phyloP scores from a whole-genome alignment of 2,888 invertebrate genomes.

The Andrena marginata region DNA sequence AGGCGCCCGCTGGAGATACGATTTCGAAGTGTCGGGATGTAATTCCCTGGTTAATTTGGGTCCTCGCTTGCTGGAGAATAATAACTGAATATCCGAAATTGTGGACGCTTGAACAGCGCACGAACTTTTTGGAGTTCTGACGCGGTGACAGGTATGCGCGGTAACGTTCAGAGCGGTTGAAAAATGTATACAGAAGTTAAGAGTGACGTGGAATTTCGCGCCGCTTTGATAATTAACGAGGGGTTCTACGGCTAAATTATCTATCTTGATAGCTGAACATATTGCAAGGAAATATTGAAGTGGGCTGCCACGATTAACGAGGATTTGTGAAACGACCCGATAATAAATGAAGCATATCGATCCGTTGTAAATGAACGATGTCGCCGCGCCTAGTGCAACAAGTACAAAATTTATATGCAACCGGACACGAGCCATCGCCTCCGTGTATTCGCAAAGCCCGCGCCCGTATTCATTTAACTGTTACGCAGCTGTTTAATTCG shows the following conservation, averaged over 20 bases:
- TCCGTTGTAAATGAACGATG: constrained; percentile 3
- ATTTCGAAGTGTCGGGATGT: neutral
- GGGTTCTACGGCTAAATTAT: neutral
- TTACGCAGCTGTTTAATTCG: constrained; percentile 1
- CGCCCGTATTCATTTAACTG: constrained; percentile 8
- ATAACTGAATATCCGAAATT: no score
- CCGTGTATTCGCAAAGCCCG: neutral
- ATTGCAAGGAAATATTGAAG: neutral
- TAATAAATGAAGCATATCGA: constrained; percentile 42
- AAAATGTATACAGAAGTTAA: neutral
- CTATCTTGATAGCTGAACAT: neutral
- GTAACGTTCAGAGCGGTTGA: neutral
- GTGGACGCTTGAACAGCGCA: no score
- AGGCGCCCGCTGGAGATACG: neutral
- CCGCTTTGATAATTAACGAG: neutral
- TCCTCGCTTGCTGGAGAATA: no score
- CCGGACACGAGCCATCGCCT: neutral
- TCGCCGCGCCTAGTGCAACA: constrained; percentile 44
- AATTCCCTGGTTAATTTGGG: no score
- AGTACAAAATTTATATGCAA: constrained; percentile 50
- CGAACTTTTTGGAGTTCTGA: no score
- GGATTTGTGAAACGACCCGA: neutral
- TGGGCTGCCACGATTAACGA: constrained; percentile 12
- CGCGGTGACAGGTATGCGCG: no score
- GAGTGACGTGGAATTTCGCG: neutral